A percentile compares a stretch with the other conserved stretches of the same genome.
Evolutionary conservation across 2,888 invertebrate genomes (phyloP).

Genomic region (Thumatha senex): DNA sequence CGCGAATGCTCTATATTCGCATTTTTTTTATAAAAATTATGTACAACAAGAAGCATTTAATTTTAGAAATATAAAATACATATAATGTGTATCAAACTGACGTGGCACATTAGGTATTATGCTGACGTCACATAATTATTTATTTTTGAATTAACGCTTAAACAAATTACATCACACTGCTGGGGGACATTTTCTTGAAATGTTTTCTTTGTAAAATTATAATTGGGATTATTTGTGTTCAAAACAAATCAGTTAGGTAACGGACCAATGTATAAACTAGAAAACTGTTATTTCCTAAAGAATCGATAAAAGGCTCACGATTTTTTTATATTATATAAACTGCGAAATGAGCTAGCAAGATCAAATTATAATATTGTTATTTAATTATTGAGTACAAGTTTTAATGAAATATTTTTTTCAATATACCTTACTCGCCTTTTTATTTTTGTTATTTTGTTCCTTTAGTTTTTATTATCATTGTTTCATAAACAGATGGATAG

Average conservation of each 20-base stretch:
- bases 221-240: constrained; percentile 49
- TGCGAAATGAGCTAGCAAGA: constrained; percentile 72
- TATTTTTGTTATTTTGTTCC: constrained; percentile 82
- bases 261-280: constrained; percentile 73
- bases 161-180: constrained; percentile 72
- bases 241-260: constrained; percentile 56
- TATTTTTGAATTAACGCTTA: constrained; percentile 73
- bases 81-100: constrained; percentile 72
- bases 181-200: constrained; percentile 54
- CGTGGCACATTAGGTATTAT: constrained; percentile 59
- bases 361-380: constrained; percentile 83
- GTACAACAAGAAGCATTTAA: constrained; percentile 83
- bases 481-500: constrained; percentile 68
- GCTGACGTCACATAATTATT: constrained; percentile 58
- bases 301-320: constrained; percentile 61
- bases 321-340: constrained; percentile 63
- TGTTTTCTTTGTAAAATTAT: constrained; percentile 54
- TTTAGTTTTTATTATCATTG: constrained; percentile 81
- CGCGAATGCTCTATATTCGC: constrained; percentile 46
- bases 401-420: constrained; percentile 79
- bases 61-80: constrained; percentile 78
- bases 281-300: constrained; percentile 64
- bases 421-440: constrained; percentile 77
- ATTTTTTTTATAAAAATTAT: constrained; percentile 61
- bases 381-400: constrained; percentile 83